Conservation (phyloP, 1,140 invertebrate genomes). For the Aphis craccivora region DNA sequence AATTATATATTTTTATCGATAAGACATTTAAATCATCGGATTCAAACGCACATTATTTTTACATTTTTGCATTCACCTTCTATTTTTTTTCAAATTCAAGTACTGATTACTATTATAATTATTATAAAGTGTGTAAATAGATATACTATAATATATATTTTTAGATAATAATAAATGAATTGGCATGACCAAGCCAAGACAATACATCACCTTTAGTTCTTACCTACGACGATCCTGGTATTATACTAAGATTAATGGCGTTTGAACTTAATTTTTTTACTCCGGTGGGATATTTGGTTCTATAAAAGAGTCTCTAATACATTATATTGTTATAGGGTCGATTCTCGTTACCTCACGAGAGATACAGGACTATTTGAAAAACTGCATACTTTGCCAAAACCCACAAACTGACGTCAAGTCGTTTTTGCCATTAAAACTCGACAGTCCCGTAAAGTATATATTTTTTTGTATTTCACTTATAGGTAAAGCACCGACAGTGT, state of each 20-base stretch:
- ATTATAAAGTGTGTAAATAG: neutral
- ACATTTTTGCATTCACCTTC: neutral
- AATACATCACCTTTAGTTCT: neutral
- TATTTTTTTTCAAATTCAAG: neutral
- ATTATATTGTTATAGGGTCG: neutral
- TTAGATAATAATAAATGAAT: neutral
- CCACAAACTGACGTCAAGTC: neutral
- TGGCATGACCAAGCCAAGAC: neutral
- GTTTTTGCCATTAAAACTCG: neutral
- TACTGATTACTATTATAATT: neutral
- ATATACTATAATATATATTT: neutral
- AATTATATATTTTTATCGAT: neutral
- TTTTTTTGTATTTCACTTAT: neutral
- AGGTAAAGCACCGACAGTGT: neutral
- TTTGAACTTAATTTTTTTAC: slow-evolving; percentile 8
- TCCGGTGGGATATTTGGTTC: neutral
- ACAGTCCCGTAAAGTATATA: neutral
- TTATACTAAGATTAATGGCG: slow-evolving; percentile 3
- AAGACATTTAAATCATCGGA: too few relatives aligned
- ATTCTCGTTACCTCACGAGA: neutral
- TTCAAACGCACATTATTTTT: neutral
- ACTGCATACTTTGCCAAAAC: slow-evolving; percentile 7
- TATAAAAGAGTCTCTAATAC: slow-evolving; percentile 12
- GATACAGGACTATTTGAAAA: neutral
- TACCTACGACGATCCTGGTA: neutral